phyloP scores from a whole-genome alignment of 1,140 invertebrate species.

The Lasioglossum albipes region DNA sequence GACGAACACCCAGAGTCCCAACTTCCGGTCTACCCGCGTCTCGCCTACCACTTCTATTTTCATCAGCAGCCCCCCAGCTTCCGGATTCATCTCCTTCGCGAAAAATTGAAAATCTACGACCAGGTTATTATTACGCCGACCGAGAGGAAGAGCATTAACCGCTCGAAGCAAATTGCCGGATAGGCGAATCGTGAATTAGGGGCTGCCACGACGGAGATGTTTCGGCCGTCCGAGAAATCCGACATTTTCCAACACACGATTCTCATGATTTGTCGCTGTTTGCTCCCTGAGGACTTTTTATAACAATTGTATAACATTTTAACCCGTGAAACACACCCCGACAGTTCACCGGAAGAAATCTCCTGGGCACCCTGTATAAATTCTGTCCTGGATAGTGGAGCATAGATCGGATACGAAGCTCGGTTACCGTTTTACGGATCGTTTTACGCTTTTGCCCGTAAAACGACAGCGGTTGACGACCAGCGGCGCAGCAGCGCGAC shows the following conservation, averaged over 20 bases:
- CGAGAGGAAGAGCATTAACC: conserved; percentile 12
- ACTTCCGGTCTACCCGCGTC: neutral
- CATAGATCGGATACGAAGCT: too few species aligned
- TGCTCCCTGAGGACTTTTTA: too few species aligned
- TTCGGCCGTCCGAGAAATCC: too few species aligned
- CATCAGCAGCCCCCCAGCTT: neutral
- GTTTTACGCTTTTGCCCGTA: neutral
- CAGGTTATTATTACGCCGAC: conserved; percentile 24
- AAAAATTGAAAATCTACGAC: conserved; percentile 17
- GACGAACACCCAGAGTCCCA: too few species aligned
- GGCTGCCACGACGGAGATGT: neutral
- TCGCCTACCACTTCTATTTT: neutral
- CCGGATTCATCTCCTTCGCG: conserved; percentile 21
- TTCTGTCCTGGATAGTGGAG: too few species aligned
- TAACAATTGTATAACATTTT: too few species aligned
- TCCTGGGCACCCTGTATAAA: too few species aligned
- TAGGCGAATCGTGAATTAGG: neutral
- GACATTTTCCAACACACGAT: too few species aligned
- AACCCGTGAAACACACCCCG: too few species aligned
- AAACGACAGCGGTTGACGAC: neutral
- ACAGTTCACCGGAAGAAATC: too few species aligned
- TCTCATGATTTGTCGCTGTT: too few species aligned
- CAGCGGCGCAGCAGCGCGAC: neutral
- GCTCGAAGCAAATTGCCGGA: conserved; percentile 21
- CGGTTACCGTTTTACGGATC: neutral